Base-by-base conservation (phyloP, 2,888 invertebrate genomes). In the Orthonychiurus folsomi region DNA sequence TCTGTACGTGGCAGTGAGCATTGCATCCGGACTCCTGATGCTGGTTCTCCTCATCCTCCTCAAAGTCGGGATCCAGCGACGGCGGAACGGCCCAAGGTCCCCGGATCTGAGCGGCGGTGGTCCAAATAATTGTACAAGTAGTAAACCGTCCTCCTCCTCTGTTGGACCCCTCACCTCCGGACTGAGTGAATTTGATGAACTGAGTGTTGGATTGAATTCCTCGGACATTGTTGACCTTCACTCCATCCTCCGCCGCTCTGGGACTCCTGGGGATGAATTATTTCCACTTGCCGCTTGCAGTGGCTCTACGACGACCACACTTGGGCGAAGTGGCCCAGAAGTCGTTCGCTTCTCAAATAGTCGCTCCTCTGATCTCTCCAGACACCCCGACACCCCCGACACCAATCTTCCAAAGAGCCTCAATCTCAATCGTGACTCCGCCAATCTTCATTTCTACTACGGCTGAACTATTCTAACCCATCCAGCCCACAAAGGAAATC, bases 151-250 rank as follows among this genome's bases (percentile, higher is more conserved):
- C 58, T 86, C 87, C 66, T 86, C 88, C 54, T 84, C 88, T 70
- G 80, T 88, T 63, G 87, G 88, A 18, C 88, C 88, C 63, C 89
- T 90, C 78, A 86, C 85, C 72, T 90, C 90, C 79, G 89, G 89
- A 77, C 87, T 90, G 78, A 89, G 89, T 73, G 90, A 91, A 79
- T 85, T 88, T 52, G 88, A 88, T 54, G 71, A 71, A 59, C 62
- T 71, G 58, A 71, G 71, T 64, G 69, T 67, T 48, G 60, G 68
- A 60, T 67, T 68, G 57, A 52, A 54, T 28, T 53, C 26, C 9
- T 59, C 47, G 18, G 69, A 70, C 63, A 66, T 66, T 61, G 68
- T 68, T 18, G 69, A 69, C 59, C 59, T 71, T 23, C 71, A 68
- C 24, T 68, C 71, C 37, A 69, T 71, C 59, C 64, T 71, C 15